Conservation (phyloP, 2,113 vertebrate species). For the Oophaga pumilio region DNA sequence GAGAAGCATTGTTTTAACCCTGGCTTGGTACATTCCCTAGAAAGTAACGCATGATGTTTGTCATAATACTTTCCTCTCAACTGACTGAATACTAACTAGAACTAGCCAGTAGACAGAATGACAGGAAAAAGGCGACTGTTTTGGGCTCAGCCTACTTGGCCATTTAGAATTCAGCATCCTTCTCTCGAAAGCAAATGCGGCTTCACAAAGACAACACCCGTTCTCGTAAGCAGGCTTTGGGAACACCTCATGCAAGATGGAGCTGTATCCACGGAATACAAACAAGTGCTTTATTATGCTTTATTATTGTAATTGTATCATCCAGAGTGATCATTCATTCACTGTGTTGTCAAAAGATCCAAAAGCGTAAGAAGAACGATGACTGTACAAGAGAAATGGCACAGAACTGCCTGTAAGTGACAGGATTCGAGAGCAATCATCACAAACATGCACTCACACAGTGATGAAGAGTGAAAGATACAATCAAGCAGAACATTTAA, state of each 20-base stretch:
- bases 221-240: background rate
- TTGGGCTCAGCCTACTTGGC: background rate
- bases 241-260: background rate
- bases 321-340: background rate
- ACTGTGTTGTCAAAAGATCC: background rate
- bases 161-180: conserved; percentile 10
- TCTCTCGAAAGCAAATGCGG: background rate
- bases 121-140: background rate
- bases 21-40: background rate
- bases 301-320: background rate
- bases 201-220: background rate
- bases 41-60: background rate
- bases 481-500: conserved; percentile 34
- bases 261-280: background rate
- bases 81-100: background rate
- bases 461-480: conserved; percentile 9
- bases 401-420: conserved; percentile 10
- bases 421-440: conserved; percentile 16
- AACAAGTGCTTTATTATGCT: background rate
- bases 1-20: background rate
- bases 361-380: background rate
- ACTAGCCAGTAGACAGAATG: background rate
- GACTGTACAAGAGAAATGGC: background rate
- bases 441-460: conserved; percentile 12
- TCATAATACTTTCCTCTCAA: background rate